These are phyloP conservation scores for Athene cunicularia DNA, from an alignment of 2,113 vertebrate species.

Conservation along the genomic window DNA sequence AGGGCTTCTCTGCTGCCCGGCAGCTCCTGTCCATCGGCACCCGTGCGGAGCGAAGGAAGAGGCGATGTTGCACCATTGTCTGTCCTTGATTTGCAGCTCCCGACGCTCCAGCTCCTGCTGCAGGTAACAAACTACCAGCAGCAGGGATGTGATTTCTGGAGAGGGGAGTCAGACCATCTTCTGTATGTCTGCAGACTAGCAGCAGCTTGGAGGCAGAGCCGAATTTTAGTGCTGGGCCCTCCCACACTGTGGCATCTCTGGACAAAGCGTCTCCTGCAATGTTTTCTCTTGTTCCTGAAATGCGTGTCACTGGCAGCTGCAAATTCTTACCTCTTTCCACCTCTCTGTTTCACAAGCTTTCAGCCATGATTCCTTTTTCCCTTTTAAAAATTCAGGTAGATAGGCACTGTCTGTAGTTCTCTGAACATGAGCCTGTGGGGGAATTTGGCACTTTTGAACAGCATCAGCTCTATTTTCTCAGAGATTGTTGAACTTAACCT, in stretches of 20 bases:
- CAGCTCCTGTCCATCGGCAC: too few species aligned
- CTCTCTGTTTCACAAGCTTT: background rate
- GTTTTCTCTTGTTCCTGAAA: background rate
- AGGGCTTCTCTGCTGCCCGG: background rate
- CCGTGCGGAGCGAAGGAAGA: background rate
- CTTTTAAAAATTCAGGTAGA: background rate
- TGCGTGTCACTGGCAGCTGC: background rate
- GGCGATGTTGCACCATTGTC: too few species aligned
- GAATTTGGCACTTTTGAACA: background rate
- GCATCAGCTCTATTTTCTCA: background rate
- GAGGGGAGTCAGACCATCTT: background rate
- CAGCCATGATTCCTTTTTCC: background rate
- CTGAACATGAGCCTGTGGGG: background rate
- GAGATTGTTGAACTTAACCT: background rate
- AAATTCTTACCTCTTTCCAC: background rate
- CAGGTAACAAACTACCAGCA: background rate
- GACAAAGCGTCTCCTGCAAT: background rate
- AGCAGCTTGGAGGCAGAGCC: background rate
- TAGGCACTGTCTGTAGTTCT: background rate
- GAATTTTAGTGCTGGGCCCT: background rate
- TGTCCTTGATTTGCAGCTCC: background rate
- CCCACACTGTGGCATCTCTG: background rate
- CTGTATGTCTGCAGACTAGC: background rate
- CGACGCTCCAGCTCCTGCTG: background rate
- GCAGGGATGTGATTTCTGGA: background rate